Base-by-base conservation (phyloP, 2,113 vertebrate species). In the Stomatorhinus ivindoensis region DNA sequence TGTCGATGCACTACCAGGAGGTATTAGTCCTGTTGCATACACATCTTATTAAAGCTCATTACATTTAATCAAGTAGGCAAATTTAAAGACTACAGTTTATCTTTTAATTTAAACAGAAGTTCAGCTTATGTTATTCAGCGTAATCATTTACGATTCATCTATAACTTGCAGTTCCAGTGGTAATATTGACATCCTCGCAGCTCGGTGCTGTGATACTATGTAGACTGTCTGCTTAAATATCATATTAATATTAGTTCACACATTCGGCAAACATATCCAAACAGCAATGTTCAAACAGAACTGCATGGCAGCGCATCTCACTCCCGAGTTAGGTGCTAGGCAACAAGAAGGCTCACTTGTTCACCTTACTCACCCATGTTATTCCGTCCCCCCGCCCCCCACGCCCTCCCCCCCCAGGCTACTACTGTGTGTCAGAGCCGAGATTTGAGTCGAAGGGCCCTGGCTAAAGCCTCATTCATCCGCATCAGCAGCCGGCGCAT, bases 221-320 rank as follows among this genome's bases (percentile, higher is more conserved):
- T 80, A 80, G 31, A 80, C 73, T 42, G 5, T 42, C 73, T 80
- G 35, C 35, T 80, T 35, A 42, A 39, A 80, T 80, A 80, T 80
- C 73, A 80, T n/a, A 80, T 80, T 80, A 80, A 80, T 80, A 80
- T 80, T 80, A 80, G 73, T 80, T 80, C 73, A 80, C 73, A 80
- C 73, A 19, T 42, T 80, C 35, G 31, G 73, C 73, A 80, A 80
- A 80, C 73, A 80, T 42, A 80, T 80, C 39, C 73, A 35, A 39
- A 80, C 35, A 80, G 73, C 15, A 31, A 39, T 80, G 35, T 42
- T 80, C 73, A 80, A 42, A 80, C 19, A 80, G 17, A 80, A 42
- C 19, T 6, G 73, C 73, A 35, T 1, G 15, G 35, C 15, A 39
- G 73, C 73, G 42, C 35, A 17, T 15, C 13, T 19, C 15, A 80